phyloP scores from a whole-genome alignment of 2,113 vertebrate species.

The Tympanuchus pallidicinctus region DNA sequence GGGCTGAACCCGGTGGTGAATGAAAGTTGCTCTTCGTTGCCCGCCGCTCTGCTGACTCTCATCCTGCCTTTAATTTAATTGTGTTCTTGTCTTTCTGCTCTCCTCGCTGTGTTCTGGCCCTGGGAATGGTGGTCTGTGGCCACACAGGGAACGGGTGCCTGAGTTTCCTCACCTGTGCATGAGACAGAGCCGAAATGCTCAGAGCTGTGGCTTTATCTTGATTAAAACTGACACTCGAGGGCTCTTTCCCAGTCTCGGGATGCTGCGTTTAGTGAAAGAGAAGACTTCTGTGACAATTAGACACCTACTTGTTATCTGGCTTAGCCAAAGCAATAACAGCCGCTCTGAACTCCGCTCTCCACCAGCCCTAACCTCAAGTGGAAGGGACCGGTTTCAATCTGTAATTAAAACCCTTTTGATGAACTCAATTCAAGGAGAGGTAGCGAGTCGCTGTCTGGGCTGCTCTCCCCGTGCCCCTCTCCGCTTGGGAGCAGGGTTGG shows the following conservation, averaged over 20 bases:
- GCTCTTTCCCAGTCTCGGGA: neutral
- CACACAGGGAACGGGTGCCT: too few species aligned
- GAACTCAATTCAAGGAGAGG: neutral
- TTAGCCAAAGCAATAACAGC: neutral
- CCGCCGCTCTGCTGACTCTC: neutral
- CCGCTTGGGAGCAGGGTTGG: accelerated
- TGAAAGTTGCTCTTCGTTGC: neutral
- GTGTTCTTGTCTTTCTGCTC: neutral
- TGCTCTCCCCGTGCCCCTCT: neutral
- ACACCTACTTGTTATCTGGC: neutral
- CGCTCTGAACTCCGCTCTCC: neutral
- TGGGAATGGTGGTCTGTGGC: neutral
- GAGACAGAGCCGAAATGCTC: neutral
- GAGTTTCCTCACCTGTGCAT: neutral
- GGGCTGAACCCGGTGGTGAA: neutral
- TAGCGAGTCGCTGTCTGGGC: neutral
- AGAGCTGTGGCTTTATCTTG: neutral
- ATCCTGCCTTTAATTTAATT: accelerated
- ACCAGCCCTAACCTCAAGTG: constrained; percentile 4
- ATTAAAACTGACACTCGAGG: neutral
- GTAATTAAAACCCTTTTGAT: constrained; percentile 46
- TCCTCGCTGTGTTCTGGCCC: accelerated
- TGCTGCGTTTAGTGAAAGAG: neutral
- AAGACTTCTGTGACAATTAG: constrained; percentile 1
- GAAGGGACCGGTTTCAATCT: neutral